phyloP scores from a whole-genome alignment of 2,888 invertebrate species.

The Dione vanillae region DNA sequence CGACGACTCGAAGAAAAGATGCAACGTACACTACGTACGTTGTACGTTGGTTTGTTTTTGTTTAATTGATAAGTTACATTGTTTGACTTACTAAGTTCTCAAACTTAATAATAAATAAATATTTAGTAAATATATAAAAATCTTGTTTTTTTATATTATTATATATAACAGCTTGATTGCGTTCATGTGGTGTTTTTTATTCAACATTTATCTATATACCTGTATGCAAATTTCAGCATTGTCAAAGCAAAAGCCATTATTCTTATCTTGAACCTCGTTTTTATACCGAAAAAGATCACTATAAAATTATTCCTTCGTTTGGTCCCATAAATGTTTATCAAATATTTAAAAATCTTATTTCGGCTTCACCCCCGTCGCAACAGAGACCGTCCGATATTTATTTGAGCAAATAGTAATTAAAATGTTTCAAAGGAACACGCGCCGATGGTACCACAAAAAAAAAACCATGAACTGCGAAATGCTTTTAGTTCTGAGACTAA shows the following conservation, averaged over 20 bases:
- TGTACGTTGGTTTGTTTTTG: background rate
- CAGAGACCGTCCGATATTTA: slow-evolving; percentile 39
- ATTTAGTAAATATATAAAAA: too few relatives aligned
- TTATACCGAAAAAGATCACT: background rate
- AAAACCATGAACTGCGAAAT: slow-evolving; percentile 39
- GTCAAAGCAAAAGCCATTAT: slow-evolving; percentile 19
- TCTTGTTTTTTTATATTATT: too few relatives aligned
- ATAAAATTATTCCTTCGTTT: slow-evolving; percentile 16
- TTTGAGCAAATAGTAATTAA: slow-evolving; percentile 48
- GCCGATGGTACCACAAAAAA: slow-evolving; percentile 41
- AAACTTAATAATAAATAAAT: too few relatives aligned
- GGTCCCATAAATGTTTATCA: slow-evolving; percentile 23
- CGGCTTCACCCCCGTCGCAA: slow-evolving; percentile 24
- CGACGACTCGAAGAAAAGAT: background rate
- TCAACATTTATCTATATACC: background rate
- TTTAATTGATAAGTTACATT: too few relatives aligned
- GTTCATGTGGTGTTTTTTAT: background rate
- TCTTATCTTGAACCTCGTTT: background rate
- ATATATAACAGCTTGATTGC: too few relatives aligned
- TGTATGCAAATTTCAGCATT: slow-evolving; percentile 8
- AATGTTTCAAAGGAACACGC: slow-evolving; percentile 47
- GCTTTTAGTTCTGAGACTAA: slow-evolving; percentile 43
- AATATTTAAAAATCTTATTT: slow-evolving; percentile 21
- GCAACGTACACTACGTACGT: background rate
- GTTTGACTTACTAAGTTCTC: too few relatives aligned